Evolutionary conservation across 2,113 vertebrate genomes (phyloP), one percentile per base, ranked within the genome.

Genomic region (Semnornis frantzii): DNA sequence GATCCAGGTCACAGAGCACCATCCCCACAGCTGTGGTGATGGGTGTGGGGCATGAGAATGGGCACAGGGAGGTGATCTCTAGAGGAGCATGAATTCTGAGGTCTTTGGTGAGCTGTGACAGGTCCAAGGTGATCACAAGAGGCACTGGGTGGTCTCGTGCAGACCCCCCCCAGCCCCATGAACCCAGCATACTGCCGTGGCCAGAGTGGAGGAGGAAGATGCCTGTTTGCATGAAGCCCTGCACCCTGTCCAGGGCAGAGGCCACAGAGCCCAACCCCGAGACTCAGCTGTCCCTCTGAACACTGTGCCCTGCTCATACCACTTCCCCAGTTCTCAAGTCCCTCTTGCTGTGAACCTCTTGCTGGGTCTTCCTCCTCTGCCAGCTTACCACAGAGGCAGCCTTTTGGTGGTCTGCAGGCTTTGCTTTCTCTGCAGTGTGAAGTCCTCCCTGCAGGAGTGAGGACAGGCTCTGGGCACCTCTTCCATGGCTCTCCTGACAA

Each of bases 321-420:
- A 70, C 3, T 48, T 87, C 5, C 17, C 54, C 27, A 30, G 55
- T 87, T 68, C 87, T 42, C 5, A 52, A 33, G 17, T 46, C 12
- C 16, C 12, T 85, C 37, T 92, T 76, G 37, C 31, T 76, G 19
- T 23, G 37, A 90, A 15, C 21, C 33, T 14, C 27, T 76, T 75
- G 37, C 11, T 39, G 18, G 17, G 10, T 84, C 20, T 75, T 58
- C 39, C 62, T 16, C 6, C 27, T 68, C 24, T 59, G 31, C 23
- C 63, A 80, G 42, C 11, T 4, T 21, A 15, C 15, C 0, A 0
- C 19, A 63, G 0, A 2, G 65, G 3, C 25, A 79, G 9, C 44
- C 12, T 73, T 76, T 62, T 54, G 60, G 21, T 42, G 82, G 58
- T 31, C 18, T 4, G 3, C 21, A 69, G 72, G 4, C 20, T 59